Conservation (phyloP, 2,113 vertebrate genomes). For the Spilogale gracilis region DNA sequence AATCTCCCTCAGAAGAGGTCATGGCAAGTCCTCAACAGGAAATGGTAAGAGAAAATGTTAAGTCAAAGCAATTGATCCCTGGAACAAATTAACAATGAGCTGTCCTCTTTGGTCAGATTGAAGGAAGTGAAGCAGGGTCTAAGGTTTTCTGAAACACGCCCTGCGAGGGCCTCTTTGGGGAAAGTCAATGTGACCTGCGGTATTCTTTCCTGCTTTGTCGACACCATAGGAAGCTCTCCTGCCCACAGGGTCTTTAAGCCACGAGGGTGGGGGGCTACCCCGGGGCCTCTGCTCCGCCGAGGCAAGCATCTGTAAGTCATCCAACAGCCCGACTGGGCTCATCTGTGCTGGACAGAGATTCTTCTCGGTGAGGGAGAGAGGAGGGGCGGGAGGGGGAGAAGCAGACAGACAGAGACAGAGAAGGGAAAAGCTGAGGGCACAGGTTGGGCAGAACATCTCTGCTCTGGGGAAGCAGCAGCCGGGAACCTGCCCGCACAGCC, state of each 20-base stretch:
- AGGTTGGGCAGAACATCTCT: background rate
- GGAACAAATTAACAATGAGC: background rate
- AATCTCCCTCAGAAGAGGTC: background rate
- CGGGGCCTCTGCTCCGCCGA: background rate
- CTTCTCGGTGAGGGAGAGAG: no score
- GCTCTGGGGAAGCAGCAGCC: background rate
- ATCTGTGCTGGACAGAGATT: no score
- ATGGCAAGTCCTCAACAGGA: background rate
- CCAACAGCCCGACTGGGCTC: no score
- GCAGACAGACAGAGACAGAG: no score
- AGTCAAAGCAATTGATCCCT: background rate
- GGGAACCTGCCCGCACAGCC: background rate
- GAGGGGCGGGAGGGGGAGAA: no score
- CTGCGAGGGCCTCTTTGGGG: background rate
- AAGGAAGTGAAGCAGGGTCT: background rate
- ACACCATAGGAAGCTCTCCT: accelerated
- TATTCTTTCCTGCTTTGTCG: background rate
- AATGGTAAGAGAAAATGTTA: background rate
- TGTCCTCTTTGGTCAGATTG: background rate
- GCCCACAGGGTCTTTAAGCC: background rate
- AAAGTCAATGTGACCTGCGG: background rate
- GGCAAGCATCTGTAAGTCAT: no score
- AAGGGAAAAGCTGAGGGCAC: no score
- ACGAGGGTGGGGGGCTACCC: background rate
- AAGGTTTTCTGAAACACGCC: background rate